These are phyloP conservation scores for Pseudorhombus dupliciocellatus DNA, from an alignment of 2,113 vertebrate species.

Conservation along the genomic window DNA sequence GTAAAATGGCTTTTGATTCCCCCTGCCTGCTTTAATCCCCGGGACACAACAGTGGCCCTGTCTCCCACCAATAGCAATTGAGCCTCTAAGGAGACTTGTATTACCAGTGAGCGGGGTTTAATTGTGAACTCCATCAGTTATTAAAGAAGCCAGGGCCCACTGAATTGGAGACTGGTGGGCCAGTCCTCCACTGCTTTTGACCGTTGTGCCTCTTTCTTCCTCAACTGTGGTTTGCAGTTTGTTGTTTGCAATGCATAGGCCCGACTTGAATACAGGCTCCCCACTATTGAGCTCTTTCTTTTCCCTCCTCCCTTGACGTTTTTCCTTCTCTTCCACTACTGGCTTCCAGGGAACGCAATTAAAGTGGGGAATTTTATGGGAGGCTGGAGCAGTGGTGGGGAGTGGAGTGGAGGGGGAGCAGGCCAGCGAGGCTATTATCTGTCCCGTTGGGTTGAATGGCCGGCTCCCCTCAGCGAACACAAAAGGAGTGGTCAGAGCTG, in stretches of 20 bases:
- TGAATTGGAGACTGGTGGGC: constrained; percentile 78
- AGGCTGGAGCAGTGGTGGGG: constrained; percentile 46
- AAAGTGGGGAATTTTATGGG: constrained; percentile 73
- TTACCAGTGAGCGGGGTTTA: constrained; percentile 83
- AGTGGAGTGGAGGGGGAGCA: constrained; percentile 53
- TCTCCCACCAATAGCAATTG: constrained; percentile 76
- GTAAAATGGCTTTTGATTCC: constrained; percentile 87
- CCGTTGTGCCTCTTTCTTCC: constrained; percentile 76
- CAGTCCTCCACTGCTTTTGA: constrained; percentile 82
- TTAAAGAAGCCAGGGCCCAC: constrained; percentile 80
- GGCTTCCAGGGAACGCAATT: constrained; percentile 76
- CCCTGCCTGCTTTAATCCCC: constrained; percentile 82
- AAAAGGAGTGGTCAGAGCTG: constrained; percentile 76
- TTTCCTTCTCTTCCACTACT: constrained; percentile 67
- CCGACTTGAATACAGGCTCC: constrained; percentile 75
- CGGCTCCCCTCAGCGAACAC: constrained; percentile 62
- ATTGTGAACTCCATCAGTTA: constrained; percentile 83
- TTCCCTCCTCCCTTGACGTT: constrained; percentile 59
- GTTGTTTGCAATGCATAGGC: constrained; percentile 80
- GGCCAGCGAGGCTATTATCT: constrained; percentile 77
- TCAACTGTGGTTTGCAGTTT: constrained; percentile 72
- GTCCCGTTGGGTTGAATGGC: constrained; percentile 74
- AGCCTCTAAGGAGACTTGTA: constrained; percentile 82
- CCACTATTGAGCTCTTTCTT: constrained; percentile 61
- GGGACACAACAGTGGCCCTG: constrained; percentile 84